A percentile compares a stretch with the other conserved stretches of the same genome.
These are phyloP conservation scores for Polypedilum pembai DNA, from an alignment of 1,140 invertebrate genomes.

Conservation along the genomic window DNA sequence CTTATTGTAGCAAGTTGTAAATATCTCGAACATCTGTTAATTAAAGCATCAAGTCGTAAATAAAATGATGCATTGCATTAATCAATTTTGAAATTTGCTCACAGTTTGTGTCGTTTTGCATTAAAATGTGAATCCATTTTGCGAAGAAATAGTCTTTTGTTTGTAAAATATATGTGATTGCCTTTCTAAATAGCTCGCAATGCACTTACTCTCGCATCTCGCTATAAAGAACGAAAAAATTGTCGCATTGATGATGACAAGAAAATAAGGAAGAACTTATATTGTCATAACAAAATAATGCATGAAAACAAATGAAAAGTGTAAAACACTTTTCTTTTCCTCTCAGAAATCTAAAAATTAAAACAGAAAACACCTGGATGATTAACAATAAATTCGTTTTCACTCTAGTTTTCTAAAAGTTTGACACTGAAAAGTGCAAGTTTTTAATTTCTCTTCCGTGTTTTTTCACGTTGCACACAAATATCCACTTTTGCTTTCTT, in stretches of 20 bases:
- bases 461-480: no score
- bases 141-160: neutral
- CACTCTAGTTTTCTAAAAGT: no score
- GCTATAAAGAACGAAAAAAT: neutral
- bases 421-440: no score
- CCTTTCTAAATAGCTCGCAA: neutral
- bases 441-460: neutral
- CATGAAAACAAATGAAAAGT: neutral
- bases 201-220: no score
- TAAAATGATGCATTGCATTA: neutral
- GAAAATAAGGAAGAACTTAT: neutral
- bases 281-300: constrained; percentile 10
- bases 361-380: no score
- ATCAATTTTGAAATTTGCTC: neutral
- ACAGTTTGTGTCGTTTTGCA: neutral
- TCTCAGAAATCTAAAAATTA: no score
- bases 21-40: constrained; percentile 7
- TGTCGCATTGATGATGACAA: neutral
- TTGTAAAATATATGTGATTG: neutral
- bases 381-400: no score
- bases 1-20: neutral
- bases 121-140: neutral
- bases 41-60: neutral
- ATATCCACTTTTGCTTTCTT: neutral
- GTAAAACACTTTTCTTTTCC: no score